Evolutionary conservation across 2,888 invertebrate species (phyloP).

Genomic region (Melangyna quadrimaculata): DNA sequence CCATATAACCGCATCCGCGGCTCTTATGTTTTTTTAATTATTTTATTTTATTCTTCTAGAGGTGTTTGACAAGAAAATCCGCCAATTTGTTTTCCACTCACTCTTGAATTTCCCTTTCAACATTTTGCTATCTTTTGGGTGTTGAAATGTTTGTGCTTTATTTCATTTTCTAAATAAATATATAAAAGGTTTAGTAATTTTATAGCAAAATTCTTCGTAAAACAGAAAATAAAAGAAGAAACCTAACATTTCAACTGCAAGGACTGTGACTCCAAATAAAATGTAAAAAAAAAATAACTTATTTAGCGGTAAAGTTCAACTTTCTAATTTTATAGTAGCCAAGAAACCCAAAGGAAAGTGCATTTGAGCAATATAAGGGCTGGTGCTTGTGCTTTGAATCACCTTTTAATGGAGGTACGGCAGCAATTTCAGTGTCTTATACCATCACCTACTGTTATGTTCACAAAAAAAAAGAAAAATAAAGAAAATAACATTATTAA

Average conservation of each 20-base stretch:
- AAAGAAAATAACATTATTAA: constrained; percentile 57
- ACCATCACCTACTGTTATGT: neutral
- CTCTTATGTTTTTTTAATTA: neutral
- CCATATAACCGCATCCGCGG: constrained; percentile 2
- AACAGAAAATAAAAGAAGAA: neutral
- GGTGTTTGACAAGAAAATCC: constrained; percentile 70
- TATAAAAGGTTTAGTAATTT: constrained; percentile 2
- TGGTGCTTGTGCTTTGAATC: neutral
- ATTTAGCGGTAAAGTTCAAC: constrained; percentile 25
- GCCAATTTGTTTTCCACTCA: constrained; percentile 67
- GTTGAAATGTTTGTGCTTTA: constrained; percentile 1
- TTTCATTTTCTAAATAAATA: neutral
- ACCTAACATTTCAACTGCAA: constrained; percentile 5
- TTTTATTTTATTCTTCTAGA: constrained; percentile 45
- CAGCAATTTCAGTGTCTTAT: neutral
- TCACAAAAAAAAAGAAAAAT: neutral
- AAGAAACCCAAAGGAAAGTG: neutral
- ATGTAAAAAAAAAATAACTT: neutral
- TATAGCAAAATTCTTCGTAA: neutral
- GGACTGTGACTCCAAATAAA: neutral
- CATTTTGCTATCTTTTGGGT: constrained; percentile 30
- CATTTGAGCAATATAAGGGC: neutral
- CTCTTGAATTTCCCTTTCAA: constrained; percentile 42
- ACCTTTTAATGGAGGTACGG: neutral
- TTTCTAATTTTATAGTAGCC: constrained; percentile 42